Evolutionary conservation across 2,888 invertebrate species (phyloP).

Genomic region (Andrena minutula): DNA sequence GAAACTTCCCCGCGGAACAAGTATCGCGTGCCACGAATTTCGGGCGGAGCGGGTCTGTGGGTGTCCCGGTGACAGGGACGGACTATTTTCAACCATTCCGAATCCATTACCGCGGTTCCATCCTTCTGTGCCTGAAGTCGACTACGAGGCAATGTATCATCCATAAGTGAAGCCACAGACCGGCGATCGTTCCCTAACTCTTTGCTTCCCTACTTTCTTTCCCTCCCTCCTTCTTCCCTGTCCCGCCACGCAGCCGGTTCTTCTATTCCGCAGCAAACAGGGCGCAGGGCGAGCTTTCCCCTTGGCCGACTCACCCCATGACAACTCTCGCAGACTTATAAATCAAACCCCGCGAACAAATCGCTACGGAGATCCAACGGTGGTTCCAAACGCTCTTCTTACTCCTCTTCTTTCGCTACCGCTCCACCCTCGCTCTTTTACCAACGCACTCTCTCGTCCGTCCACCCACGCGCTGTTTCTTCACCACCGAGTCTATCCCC

Average conservation of each 20-base stretch:
- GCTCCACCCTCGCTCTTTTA: constrained; percentile 8
- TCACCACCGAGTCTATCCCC: constrained; percentile 21
- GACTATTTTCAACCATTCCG: constrained; percentile 77
- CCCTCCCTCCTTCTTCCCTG: constrained; percentile 31
- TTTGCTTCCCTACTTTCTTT: constrained; percentile 46
- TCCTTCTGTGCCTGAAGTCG: constrained; percentile 78
- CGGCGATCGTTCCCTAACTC: constrained; percentile 71
- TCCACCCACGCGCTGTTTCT: constrained; percentile 42
- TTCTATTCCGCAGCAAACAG: constrained; percentile 40
- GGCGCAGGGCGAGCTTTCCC: constrained; percentile 23
- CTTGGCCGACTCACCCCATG: constrained; percentile 50
- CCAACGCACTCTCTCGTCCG: constrained; percentile 6
- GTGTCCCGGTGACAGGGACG: constrained; percentile 68
- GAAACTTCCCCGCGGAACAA: not conserved
- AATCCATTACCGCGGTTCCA: constrained; percentile 78
- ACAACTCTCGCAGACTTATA: constrained; percentile 78
- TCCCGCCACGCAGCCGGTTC: constrained; percentile 27
- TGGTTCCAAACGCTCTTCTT: constrained; percentile 71
- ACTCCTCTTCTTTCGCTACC: constrained; percentile 44
- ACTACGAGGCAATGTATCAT: constrained; percentile 79
- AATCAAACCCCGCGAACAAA: constrained; percentile 80
- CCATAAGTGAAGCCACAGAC: constrained; percentile 75
- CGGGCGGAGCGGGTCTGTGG: constrained; percentile 4
- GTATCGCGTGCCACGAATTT: constrained; percentile 42
- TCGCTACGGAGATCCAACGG: constrained; percentile 75